These are phyloP conservation scores for Rhinichthys osculus DNA, from an alignment of 2,797 vertebrate species.

Conservation along the genomic window DNA sequence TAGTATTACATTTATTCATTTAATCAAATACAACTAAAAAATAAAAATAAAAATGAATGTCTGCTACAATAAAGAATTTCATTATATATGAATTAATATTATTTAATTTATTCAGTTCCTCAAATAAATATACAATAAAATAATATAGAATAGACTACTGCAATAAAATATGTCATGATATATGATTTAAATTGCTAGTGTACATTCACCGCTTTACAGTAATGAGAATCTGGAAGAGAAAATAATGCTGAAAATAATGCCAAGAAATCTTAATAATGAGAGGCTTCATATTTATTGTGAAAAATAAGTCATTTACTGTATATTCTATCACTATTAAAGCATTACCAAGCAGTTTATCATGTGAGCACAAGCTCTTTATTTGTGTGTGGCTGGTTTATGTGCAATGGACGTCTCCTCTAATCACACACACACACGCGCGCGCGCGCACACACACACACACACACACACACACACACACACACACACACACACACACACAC, in stretches of 20 bases:
- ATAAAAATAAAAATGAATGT: neutral
- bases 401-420: neutral
- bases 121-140: slow-evolving; percentile 2
- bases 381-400: neutral
- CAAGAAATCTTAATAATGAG: neutral
- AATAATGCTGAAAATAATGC: neutral
- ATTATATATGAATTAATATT: neutral
- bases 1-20: too few relatives aligned
- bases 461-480: too few relatives aligned
- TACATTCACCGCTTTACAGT: neutral
- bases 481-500: neutral
- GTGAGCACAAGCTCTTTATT: too few relatives aligned
- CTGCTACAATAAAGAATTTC: neutral
- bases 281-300: too few relatives aligned
- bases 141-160: neutral
- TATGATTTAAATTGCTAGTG: neutral
- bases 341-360: too few relatives aligned
- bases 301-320: too few relatives aligned
- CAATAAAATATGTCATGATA: neutral
- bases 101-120: neutral
- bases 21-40: neutral
- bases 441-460: too few relatives aligned
- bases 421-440: too few relatives aligned
- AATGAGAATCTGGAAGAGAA: neutral
- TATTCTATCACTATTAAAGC: too few relatives aligned